A percentile compares a stretch with the other conserved stretches of the same genome.
Conservation (phyloP, 2,888 invertebrate genomes). For the Hirtodrosophila histrioides region DNA sequence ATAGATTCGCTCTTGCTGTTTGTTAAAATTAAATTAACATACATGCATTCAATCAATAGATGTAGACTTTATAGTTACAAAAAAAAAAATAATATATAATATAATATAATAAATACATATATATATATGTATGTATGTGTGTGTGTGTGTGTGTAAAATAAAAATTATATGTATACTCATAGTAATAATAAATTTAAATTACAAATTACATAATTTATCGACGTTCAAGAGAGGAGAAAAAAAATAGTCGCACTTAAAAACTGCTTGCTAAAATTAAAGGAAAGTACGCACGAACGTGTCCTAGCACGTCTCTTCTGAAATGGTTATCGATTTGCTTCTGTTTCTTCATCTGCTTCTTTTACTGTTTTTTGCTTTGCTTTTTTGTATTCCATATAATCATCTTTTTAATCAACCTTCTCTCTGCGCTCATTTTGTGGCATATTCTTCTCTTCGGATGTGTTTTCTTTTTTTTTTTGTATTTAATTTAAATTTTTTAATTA, state of each 20-base stretch:
- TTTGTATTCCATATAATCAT: constrained; percentile 3
- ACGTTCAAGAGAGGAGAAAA: constrained; percentile 24
- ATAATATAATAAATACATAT: constrained; percentile 14
- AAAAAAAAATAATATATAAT: constrained; percentile 31
- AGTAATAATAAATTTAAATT: constrained; percentile 12
- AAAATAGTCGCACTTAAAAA: constrained; percentile 49
- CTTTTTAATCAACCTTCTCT: constrained; percentile 2
- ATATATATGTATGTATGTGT: neutral
- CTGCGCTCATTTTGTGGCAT: constrained; percentile 30
- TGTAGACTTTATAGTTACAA: constrained; percentile 21
- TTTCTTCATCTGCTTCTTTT: neutral
- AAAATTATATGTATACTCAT: constrained; percentile 22
- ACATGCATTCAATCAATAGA: constrained; percentile 34
- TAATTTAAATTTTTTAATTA: constrained; percentile 59
- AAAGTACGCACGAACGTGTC: constrained; percentile 59
- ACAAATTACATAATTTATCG: constrained; percentile 33
- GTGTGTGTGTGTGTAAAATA: neutral
- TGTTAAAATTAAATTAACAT: constrained; percentile 45
- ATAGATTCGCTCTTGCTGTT: constrained; percentile 55
- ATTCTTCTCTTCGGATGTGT: constrained; percentile 35
- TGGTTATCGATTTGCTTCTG: constrained; percentile 44
- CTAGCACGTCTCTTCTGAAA: constrained; percentile 59
- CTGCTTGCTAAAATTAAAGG: constrained; percentile 70
- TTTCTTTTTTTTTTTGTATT: neutral
- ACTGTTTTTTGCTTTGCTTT: constrained; percentile 18